Evolutionary conservation across 2,888 invertebrate genomes (phyloP).

Genomic region (Scaeva pyrastri): DNA sequence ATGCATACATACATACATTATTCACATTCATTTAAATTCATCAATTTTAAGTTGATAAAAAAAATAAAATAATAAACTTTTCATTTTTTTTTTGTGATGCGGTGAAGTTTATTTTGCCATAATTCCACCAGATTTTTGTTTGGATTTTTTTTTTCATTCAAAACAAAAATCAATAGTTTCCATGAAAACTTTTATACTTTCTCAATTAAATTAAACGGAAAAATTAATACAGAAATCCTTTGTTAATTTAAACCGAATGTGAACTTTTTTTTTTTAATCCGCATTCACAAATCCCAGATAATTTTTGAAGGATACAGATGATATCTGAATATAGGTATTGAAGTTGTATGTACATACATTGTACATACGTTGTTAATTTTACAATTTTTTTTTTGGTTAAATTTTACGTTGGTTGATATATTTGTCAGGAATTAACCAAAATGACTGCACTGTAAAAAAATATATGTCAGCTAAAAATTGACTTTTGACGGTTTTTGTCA

Average conservation of each 20-base stretch:
- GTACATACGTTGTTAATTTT: no score
- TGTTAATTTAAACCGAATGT: background rate
- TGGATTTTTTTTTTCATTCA: background rate
- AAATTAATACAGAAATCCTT: background rate
- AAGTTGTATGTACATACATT: background rate
- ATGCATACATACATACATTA: background rate
- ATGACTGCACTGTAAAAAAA: background rate
- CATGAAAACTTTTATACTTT: background rate
- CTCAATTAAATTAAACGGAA: background rate
- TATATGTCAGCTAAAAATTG: no score
- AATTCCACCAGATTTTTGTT: background rate
- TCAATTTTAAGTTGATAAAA: background rate
- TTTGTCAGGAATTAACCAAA: background rate
- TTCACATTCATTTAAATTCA: background rate
- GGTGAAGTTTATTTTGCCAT: background rate
- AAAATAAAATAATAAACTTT: background rate
- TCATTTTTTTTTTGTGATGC: background rate
- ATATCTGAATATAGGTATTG: background rate
- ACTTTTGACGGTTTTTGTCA: no score
- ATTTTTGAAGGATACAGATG: background rate
- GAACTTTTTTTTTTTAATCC: background rate
- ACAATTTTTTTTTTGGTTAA: background rate
- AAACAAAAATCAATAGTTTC: background rate
- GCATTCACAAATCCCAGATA: background rate
- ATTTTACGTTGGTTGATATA: background rate